Conservation (phyloP, 2,797 vertebrate species). For the Urophycis tenuis region DNA sequence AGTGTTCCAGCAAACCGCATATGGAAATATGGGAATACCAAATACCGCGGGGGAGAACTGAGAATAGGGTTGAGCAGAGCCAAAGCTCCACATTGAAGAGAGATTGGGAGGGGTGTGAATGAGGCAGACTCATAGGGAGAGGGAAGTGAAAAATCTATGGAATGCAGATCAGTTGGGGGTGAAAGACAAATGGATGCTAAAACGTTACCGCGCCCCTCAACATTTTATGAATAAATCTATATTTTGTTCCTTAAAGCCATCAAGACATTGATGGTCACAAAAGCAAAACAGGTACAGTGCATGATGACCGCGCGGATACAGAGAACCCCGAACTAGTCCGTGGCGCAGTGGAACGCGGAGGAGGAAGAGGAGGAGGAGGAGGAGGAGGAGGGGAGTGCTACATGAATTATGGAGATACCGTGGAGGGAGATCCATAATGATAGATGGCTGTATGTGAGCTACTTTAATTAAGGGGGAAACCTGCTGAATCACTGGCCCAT, state of each 20-base stretch:
- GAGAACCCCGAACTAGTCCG: not conserved
- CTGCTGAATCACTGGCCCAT: conserved; percentile 23
- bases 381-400: conserved; percentile 29
- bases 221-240: not conserved
- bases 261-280: not conserved
- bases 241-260: not conserved
- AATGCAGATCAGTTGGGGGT: not conserved
- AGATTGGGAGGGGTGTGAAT: not conserved
- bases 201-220: not conserved
- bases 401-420: conserved; percentile 52
- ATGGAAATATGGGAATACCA: not conserved
- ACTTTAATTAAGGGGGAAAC: conserved; percentile 37
- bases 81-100: not conserved
- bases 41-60: not conserved
- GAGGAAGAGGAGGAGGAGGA: conserved; percentile 23
- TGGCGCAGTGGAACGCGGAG: not conserved
- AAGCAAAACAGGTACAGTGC: not conserved
- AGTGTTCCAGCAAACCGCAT: not conserved
- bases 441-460: conserved; percentile 49
- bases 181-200: not conserved
- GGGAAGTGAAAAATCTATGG: not conserved
- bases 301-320: no score
- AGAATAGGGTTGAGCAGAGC: not conserved
- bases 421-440: conserved; percentile 46
- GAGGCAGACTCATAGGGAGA: not conserved